A percentile compares a stretch with the other conserved stretches of the same genome.
Evolutionary conservation across 2,797 vertebrate species (phyloP).

Genomic region (Betta splendens): DNA sequence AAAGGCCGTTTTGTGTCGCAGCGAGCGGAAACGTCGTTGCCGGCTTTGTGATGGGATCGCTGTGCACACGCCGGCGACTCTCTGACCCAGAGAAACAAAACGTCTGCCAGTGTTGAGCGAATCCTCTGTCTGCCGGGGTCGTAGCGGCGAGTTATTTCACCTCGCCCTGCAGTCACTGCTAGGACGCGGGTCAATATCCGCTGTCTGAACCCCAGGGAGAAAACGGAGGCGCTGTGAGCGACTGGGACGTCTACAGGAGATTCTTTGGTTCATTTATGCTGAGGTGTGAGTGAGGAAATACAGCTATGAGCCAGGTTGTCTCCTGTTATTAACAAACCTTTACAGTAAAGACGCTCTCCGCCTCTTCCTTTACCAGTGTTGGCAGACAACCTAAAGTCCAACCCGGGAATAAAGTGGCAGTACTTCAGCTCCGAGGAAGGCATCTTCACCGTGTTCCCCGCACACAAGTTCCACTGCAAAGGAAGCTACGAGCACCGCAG

Average conservation of each 20-base stretch:
- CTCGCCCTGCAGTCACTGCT: slow-evolving; percentile 12
- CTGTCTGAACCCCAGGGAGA: too few species aligned
- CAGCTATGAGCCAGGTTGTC: too few species aligned
- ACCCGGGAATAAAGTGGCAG: slow-evolving; percentile 99
- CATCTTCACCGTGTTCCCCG: slow-evolving; percentile 97
- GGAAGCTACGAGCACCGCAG: slow-evolving; percentile 96
- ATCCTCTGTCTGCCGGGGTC: slow-evolving; percentile 40
- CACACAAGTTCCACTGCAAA: slow-evolving; percentile 98
- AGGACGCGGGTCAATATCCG: not conserved
- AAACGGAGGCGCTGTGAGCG: too few species aligned
- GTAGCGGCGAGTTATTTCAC: slow-evolving; percentile 30
- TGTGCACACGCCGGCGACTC: slow-evolving; percentile 62
- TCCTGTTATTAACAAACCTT: too few species aligned
- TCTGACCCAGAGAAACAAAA: slow-evolving; percentile 43
- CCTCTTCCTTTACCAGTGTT: slow-evolving; percentile 81
- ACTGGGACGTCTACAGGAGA: too few species aligned
- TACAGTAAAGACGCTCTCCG: not conserved
- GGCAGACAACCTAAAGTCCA: slow-evolving; percentile 98
- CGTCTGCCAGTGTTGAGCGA: slow-evolving; percentile 46
- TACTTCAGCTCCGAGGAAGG: slow-evolving; percentile 99
- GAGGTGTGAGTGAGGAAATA: slow-evolving; percentile 3
- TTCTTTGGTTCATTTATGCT: slow-evolving; percentile 23
- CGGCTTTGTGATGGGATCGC: slow-evolving; percentile 61
- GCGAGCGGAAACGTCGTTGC: slow-evolving; percentile 57
- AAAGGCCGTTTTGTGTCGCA: slow-evolving; percentile 62